Conservation (phyloP, 2,888 invertebrate genomes). For the Eristalis arbustorum region DNA sequence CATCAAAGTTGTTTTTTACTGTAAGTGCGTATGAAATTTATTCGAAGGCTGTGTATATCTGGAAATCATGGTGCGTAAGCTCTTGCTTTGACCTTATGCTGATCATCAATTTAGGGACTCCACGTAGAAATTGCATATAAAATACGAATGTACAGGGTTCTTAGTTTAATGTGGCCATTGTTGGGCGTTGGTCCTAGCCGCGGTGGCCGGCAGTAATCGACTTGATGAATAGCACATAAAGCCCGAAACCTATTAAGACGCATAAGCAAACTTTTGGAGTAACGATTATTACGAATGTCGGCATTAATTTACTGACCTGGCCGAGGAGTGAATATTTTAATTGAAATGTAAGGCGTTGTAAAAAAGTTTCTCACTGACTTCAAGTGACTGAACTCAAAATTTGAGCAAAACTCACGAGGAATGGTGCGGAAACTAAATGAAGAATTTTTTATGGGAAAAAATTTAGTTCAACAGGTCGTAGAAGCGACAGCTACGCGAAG, state of each 20-base stretch:
- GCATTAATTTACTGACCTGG: background rate
- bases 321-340: background rate
- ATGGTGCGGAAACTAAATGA: too few species aligned
- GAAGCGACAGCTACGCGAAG: too few species aligned
- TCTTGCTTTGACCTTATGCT: background rate
- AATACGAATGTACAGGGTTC: background rate
- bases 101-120: background rate
- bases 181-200: background rate
- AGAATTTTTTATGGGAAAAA: too few species aligned
- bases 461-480: too few species aligned
- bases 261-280: background rate
- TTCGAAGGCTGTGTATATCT: background rate
- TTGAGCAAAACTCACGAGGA: background rate
- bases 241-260: background rate
- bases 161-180: background rate
- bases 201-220: background rate
- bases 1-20: constrained; percentile 40
- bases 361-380: background rate
- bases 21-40: constrained; percentile 29
- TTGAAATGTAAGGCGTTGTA: background rate
- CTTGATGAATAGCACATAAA: background rate
- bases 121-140: background rate
- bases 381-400: too few species aligned
- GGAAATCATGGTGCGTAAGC: background rate
- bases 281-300: background rate